A percentile compares a stretch with the other conserved stretches of the same genome.
Conservation (phyloP, 2,113 vertebrate genomes). For the Xenopus borealis region DNA sequence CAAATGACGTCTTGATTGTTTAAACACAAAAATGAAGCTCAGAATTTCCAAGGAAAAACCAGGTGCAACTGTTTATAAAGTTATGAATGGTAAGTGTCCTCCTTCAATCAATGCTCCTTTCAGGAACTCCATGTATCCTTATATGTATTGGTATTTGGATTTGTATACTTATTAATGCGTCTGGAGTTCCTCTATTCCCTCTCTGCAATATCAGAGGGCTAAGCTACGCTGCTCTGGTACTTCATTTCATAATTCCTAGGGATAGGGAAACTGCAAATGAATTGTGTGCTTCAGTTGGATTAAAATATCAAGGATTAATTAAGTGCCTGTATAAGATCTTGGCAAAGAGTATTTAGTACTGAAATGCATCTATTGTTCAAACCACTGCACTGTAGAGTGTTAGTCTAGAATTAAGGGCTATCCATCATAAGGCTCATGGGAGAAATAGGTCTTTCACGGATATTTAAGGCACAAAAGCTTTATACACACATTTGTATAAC, state of each 20-base stretch:
- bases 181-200: slow-evolving; percentile 30
- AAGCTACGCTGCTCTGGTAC: not conserved
- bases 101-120: slow-evolving; percentile 26
- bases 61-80: slow-evolving; percentile 30
- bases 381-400: too few relatives aligned
- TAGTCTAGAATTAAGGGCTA: too few relatives aligned
- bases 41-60: slow-evolving; percentile 32
- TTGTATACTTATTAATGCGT: slow-evolving; percentile 43
- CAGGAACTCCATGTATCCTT: slow-evolving; percentile 31
- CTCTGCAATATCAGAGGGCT: slow-evolving; percentile 14
- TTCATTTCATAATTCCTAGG: too few relatives aligned
- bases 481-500: too few relatives aligned
- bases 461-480: too few relatives aligned
- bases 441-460: too few relatives aligned
- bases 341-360: too few relatives aligned
- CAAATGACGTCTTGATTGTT: slow-evolving; percentile 1
- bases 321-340: too few relatives aligned
- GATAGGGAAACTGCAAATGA: not conserved
- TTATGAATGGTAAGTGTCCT: slow-evolving; percentile 37
- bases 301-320: too few relatives aligned
- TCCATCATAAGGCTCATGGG: too few relatives aligned
- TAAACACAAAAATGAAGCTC: slow-evolving; percentile 23
- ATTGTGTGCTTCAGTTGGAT: too few relatives aligned
- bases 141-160: slow-evolving; percentile 41
- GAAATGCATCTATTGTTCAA: too few relatives aligned